phyloP scores from a whole-genome alignment of 2,113 vertebrate genomes.

The Apteryx owenii region DNA sequence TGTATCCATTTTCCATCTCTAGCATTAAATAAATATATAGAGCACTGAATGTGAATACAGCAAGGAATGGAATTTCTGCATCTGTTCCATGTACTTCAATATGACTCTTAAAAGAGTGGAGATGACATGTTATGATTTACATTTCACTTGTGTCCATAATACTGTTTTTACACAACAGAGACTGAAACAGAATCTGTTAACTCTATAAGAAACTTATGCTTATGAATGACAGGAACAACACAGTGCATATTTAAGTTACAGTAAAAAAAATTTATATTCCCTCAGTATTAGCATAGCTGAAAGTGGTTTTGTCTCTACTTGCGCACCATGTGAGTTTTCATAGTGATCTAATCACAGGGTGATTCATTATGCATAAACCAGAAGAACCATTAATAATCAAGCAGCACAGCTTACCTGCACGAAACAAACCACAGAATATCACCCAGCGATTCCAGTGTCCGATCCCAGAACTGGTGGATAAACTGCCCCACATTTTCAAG shows the following conservation, averaged over 20 bases:
- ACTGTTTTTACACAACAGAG: slow-evolving; percentile 30
- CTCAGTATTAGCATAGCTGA: background rate
- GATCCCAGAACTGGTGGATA: background rate
- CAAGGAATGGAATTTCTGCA: background rate
- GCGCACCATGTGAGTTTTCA: background rate
- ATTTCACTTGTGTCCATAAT: background rate
- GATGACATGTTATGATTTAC: slow-evolving; percentile 32
- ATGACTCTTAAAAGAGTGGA: slow-evolving; percentile 33
- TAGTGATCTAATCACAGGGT: background rate
- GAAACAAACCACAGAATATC: background rate
- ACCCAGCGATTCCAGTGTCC: background rate
- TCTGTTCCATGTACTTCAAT: slow-evolving; percentile 42
- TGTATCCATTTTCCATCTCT: slow-evolving; percentile 46
- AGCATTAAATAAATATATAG: slow-evolving; percentile 20
- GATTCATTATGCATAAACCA: background rate
- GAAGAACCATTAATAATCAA: background rate
- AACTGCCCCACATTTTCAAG: background rate
- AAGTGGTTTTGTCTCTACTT: background rate
- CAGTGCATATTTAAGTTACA: background rate
- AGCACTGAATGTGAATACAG: slow-evolving; percentile 38
- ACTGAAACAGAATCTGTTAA: slow-evolving; percentile 67
- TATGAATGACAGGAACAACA: slow-evolving; percentile 33
- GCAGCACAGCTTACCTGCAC: background rate
- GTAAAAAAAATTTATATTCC: background rate
- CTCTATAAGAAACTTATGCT: slow-evolving; percentile 43